Evolutionary conservation across 2,797 vertebrate genomes (phyloP).

Genomic region (Enteromius afrohamiltoni): DNA sequence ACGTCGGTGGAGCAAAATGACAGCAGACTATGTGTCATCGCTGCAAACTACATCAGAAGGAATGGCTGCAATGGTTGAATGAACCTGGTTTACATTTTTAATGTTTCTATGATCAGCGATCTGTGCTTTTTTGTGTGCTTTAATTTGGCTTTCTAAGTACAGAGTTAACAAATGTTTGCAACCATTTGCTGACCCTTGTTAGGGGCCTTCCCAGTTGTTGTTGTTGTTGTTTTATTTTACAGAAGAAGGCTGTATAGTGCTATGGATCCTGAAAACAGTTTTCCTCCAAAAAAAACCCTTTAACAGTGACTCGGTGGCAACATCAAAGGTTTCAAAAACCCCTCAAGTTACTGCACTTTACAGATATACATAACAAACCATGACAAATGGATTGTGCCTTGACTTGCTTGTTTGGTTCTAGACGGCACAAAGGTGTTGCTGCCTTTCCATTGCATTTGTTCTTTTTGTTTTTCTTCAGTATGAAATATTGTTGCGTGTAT

Average conservation of each 20-base stretch:
- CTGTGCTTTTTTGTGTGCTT: background rate
- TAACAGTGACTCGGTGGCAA: slow-evolving; percentile 51
- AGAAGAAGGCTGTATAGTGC: slow-evolving; percentile 25
- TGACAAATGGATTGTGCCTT: slow-evolving; percentile 56
- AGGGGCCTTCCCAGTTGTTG: background rate
- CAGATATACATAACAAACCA: slow-evolving; percentile 54
- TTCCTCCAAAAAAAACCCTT: slow-evolving; percentile 21
- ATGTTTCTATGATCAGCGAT: slow-evolving; percentile 20
- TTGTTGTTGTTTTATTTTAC: slow-evolving; percentile 7
- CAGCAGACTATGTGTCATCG: slow-evolving; percentile 29
- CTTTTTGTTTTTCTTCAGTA: slow-evolving; percentile 36
- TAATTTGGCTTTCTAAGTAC: background rate
- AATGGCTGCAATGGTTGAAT: background rate
- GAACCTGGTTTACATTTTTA: slow-evolving; percentile 20
- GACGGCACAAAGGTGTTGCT: slow-evolving; percentile 32
- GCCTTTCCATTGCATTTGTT: slow-evolving; percentile 12
- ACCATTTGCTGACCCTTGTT: slow-evolving; percentile 9
- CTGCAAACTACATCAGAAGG: slow-evolving; percentile 26
- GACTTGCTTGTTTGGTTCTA: slow-evolving; percentile 54
- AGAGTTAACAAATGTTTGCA: background rate
- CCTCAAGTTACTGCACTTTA: slow-evolving; percentile 49
- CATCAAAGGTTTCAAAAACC: slow-evolving; percentile 56
- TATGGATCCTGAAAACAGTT: slow-evolving; percentile 32
- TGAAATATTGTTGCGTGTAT: slow-evolving; percentile 27
- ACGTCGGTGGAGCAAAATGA: slow-evolving; percentile 73